Evolutionary conservation across 2,888 invertebrate species (phyloP), one percentile per base, ranked within the genome.

Genomic region (Drosophila borealis): DNA sequence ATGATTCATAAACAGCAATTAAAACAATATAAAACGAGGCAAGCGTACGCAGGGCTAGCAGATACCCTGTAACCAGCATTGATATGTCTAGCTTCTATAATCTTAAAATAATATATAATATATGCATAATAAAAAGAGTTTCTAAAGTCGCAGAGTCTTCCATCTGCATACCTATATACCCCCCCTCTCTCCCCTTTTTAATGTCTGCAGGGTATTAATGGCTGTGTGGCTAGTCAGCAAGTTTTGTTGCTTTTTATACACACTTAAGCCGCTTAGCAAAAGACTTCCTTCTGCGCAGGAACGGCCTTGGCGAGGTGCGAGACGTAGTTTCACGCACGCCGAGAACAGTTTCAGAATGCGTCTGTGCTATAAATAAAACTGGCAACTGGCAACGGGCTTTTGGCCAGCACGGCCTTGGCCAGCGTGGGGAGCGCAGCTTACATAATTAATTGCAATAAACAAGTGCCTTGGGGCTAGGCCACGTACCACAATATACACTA

Each of bases 361-460:
- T 60, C 19, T 60, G 56, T 61, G 81, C 77, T 83, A 83, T 71
- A 83, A 83, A 86, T 86, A 85, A 68, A 69, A 25, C 25, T 11
- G 14, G 9, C 29, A 45, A 13, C 37, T 57, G 50, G 51, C 54
- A 17, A 25, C 36, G 19, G 44, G 9, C 48, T 57, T 70, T 74
- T 44, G 64, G 21, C 44, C 63, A 48, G 42, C 62, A 14, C 39
- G 11, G 65, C 86, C 85, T 89, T 85, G 29, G 53, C 29, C 29
- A 29, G 25, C 25, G 1, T 25, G 25, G 82, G 50, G 50, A 50
- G 37, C 53, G 50, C 67, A 46, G 66, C 88, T 85, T 85, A 85
- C 85, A 85, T 89, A 89, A 85, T 89, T 88, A 89, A 85, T 85
- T 88, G 80, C 86, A 88, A 56, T 56, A 39, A 53, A n/a, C 64